phyloP scores from a whole-genome alignment of 2,888 invertebrate genomes.

The Acrobasis consociella region DNA sequence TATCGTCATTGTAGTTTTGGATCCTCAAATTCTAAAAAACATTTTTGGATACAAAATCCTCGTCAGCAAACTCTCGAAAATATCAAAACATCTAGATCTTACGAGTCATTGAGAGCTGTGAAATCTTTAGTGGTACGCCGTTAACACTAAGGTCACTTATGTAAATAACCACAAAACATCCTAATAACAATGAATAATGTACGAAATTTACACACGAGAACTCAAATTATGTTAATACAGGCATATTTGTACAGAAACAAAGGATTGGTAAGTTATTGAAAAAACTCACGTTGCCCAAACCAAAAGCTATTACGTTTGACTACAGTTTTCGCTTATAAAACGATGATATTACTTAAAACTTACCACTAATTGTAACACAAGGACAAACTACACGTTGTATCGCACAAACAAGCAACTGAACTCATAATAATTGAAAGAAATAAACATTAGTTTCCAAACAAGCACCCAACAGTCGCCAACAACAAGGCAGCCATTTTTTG shows the following conservation, averaged over 20 bases:
- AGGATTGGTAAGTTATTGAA: conserved; percentile 34
- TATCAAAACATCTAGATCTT: conserved; percentile 18
- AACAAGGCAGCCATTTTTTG: conserved; percentile 80
- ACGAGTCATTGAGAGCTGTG: neutral
- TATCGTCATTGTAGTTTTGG: neutral
- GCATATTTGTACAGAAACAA: conserved; percentile 30
- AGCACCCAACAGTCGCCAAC: conserved; percentile 78
- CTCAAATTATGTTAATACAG: neutral
- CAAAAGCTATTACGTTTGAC: conserved; percentile 41
- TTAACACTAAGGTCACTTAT: conserved; percentile 9
- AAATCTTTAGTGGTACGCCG: conserved; percentile 6
- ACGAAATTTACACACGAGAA: neutral
- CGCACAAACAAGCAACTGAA: conserved; percentile 50
- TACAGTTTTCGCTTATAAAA: conserved; percentile 23
- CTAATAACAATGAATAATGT: neutral
- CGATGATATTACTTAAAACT: conserved; percentile 36
- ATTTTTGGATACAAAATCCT: neutral
- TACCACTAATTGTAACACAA: conserved; percentile 54
- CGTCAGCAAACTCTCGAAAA: conserved; percentile 1
- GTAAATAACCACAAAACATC: neutral
- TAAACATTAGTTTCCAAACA: conserved; percentile 75
- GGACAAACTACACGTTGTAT: conserved; percentile 40
- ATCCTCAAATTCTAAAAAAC: neutral
- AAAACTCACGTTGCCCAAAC: conserved; percentile 68
- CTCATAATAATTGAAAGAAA: conserved; percentile 67